Evolutionary conservation across 2,888 invertebrate species (phyloP).

Genomic region (Oxycera nigricornis): DNA sequence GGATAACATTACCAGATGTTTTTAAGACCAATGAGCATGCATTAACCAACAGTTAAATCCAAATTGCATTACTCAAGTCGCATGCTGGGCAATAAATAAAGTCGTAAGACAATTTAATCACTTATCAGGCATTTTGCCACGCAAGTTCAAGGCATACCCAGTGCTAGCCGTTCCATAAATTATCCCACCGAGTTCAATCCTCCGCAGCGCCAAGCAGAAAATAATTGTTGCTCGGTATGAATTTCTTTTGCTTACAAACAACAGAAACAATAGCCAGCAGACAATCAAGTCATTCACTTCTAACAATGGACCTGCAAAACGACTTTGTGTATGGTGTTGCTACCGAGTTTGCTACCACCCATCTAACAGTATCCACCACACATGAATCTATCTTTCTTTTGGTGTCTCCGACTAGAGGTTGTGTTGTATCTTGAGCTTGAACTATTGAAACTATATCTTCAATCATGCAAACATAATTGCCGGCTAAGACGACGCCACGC

Average conservation of each 20-base stretch:
- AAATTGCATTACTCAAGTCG: too few relatives aligned
- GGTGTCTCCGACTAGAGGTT: background rate
- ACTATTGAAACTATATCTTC: constrained; percentile 33
- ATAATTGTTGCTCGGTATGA: background rate
- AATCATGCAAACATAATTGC: constrained; percentile 34
- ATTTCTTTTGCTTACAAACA: background rate
- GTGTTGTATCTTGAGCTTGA: constrained; percentile 23
- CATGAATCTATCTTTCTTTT: background rate
- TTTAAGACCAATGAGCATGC: too few relatives aligned
- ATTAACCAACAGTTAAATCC: too few relatives aligned
- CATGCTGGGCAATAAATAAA: too few relatives aligned
- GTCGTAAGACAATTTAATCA: too few relatives aligned
- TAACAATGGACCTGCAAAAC: constrained; percentile 27
- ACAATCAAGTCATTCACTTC: constrained; percentile 21
- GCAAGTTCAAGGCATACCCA: constrained; percentile 24
- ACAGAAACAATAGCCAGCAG: constrained; percentile 9
- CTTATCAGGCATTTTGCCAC: too few relatives aligned
- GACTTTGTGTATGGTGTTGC: constrained; percentile 24
- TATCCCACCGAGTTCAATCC: constrained; percentile 21
- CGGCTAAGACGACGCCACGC: background rate
- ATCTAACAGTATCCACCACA: too few relatives aligned
- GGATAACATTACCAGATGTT: too few relatives aligned
- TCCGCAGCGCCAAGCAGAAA: background rate
- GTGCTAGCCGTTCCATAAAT: background rate
- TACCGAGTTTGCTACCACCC: constrained; percentile 5